Evolutionary conservation across 2,797 vertebrate genomes (phyloP).

Genomic region (Picus viridis): DNA sequence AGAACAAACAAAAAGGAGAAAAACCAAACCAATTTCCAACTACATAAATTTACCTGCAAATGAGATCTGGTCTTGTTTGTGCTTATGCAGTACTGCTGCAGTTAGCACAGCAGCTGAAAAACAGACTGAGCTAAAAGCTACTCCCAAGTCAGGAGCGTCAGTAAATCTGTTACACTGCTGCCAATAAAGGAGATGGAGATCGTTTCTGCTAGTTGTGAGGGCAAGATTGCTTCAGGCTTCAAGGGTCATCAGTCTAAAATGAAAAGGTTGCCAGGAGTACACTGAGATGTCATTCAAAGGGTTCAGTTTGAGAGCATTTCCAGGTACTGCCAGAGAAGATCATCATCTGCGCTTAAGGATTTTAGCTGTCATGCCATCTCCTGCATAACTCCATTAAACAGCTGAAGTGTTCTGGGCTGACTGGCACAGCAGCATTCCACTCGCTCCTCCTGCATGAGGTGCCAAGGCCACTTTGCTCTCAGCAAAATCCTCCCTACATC

Average conservation of each 20-base stretch:
- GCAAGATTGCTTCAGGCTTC: neutral
- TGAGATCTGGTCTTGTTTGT: neutral
- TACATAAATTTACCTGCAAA: neutral
- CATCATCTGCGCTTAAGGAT: neutral
- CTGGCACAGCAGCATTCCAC: neutral
- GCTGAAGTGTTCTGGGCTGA: rapidly evolving
- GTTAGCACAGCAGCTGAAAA: neutral
- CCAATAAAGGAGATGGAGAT: neutral
- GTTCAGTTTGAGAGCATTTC: neutral
- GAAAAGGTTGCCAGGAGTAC: neutral
- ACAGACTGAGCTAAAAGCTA: neutral
- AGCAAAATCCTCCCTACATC: neutral
- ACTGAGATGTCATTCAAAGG: neutral
- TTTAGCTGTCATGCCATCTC: neutral
- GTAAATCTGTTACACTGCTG: neutral
- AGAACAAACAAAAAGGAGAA: neutral
- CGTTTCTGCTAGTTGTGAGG: neutral
- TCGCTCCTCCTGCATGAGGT: neutral
- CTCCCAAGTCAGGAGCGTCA: neutral
- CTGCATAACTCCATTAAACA: neutral
- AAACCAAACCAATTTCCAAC: neutral
- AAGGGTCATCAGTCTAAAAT: neutral
- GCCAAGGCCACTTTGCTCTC: neutral
- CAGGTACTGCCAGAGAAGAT: neutral
- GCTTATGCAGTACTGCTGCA: neutral